Evolutionary conservation across 2,888 invertebrate species (phyloP), one percentile per base, ranked within the genome.

Genomic region (Dioctria linearis): DNA sequence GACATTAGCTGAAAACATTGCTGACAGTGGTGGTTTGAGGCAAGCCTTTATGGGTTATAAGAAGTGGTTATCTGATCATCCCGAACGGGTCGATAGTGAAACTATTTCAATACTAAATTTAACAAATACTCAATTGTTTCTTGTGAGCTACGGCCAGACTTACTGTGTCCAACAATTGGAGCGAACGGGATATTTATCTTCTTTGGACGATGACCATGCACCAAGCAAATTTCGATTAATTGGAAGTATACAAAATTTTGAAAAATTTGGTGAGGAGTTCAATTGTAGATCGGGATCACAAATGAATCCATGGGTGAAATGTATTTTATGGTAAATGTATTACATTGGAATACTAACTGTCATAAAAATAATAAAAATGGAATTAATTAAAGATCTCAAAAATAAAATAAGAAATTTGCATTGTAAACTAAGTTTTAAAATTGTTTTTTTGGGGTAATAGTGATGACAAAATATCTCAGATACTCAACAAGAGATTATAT

Each of bases 261-360:
- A 57, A 3, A 40, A 69, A 69, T 79, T 79, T 71, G 11, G 51
- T 3, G 43, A 61, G 46, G 39, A 5, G 9, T 79, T 69, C 37
- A 59, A 79, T 43, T 79, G 79, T 61, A 40, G 43, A 3, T 9
- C 40, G 8, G 61, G 51, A 25, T 9, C 69, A 43, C 54, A 42
- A 25, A 79, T 79, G 79, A 79, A 79, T 69, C 79, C 67, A 59
- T 6, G 4, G 6, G 54, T 39, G 3, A 79, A 79, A 71, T 79
- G 79, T 59, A 6, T 37, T 39, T 37, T 63, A 39, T 63, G 63
- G 63, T 63, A 63, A 9, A 9, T 9, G 2, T 25, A 2, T 25
- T 25, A 25, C 25, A 25, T 25, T 25, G 25, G 25, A 25, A 25
- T 2, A 25, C 25, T 25, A 25, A 25, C 25, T 25, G 0, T 25